Percentiles rank a stretch among this genome's conserved stretches.
Conservation (phyloP, 1,140 invertebrate species). For the Subanguina moxae region DNA sequence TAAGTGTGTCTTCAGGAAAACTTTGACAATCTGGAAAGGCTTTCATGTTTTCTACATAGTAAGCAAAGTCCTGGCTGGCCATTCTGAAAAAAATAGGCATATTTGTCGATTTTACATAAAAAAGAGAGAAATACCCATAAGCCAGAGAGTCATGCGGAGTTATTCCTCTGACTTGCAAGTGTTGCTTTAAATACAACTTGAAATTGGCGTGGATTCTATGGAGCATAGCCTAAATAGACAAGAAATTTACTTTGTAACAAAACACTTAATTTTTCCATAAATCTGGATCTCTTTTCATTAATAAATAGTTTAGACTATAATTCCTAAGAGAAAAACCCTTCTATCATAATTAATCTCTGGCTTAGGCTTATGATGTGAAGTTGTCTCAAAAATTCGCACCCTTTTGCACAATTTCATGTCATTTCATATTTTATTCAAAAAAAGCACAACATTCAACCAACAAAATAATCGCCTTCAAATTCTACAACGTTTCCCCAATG, state of each 20-base stretch:
- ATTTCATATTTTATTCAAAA: no score
- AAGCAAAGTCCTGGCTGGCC: constrained; percentile 87
- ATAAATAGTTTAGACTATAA: no score
- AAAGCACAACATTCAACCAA: no score
- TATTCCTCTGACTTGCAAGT: constrained; percentile 79
- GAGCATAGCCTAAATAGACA: constrained; percentile 69
- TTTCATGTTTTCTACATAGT: constrained; percentile 86
- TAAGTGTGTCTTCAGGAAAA: constrained; percentile 35
- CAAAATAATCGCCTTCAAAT: no score
- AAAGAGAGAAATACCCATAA: constrained; percentile 70
- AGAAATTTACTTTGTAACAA: not conserved
- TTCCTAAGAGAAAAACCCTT: no score
- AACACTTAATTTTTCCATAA: no score
- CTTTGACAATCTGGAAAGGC: constrained; percentile 67
- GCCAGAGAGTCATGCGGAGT: constrained; percentile 89
- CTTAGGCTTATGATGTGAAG: no score
- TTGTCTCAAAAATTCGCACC: no score
- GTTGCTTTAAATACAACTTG: constrained; percentile 77
- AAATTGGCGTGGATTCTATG: constrained; percentile 78
- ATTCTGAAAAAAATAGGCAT: constrained; percentile 65
- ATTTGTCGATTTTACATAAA: constrained; percentile 19
- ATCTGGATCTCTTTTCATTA: no score
- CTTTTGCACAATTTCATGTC: no score
- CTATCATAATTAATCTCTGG: no score
- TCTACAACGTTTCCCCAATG: no score